Conservation (phyloP, 2,113 vertebrate species). For the Zeus faber region DNA sequence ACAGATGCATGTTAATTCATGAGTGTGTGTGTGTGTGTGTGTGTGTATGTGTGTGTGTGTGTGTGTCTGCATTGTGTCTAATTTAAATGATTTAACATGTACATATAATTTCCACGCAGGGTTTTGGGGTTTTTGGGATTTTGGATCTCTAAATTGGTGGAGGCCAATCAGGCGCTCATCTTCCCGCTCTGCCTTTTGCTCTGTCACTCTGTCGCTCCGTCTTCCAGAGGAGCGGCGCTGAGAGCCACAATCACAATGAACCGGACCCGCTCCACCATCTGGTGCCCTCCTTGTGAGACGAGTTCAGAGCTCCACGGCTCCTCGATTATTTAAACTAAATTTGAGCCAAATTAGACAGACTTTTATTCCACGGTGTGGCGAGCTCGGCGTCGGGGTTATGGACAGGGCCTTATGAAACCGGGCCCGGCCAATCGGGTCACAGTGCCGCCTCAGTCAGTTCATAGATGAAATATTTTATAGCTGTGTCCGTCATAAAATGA, state of each 20-base stretch:
- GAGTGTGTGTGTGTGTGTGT: background rate
- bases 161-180: too few species aligned
- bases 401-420: too few species aligned
- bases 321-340: conserved; percentile 62
- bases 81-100: background rate
- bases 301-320: conserved; percentile 56
- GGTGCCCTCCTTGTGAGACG: conserved; percentile 41
- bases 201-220: too few species aligned
- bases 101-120: background rate
- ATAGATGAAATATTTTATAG: too few species aligned
- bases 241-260: background rate
- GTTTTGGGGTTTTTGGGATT: background rate
- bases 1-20: background rate
- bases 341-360: conserved; percentile 45
- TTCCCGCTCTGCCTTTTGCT: too few species aligned
- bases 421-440: too few species aligned
- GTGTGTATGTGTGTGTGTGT: conserved; percentile 4
- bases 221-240: too few species aligned
- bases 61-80: background rate
- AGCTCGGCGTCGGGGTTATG: background rate
- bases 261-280: conserved; percentile 34
- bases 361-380: conserved; percentile 9
- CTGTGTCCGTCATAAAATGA: too few species aligned
- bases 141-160: too few species aligned
- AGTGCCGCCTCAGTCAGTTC: too few species aligned